Percentiles rank a stretch among this genome's conserved stretches.
Conservation (phyloP, 2,888 invertebrate species). For the Heteropelma amictum region DNA sequence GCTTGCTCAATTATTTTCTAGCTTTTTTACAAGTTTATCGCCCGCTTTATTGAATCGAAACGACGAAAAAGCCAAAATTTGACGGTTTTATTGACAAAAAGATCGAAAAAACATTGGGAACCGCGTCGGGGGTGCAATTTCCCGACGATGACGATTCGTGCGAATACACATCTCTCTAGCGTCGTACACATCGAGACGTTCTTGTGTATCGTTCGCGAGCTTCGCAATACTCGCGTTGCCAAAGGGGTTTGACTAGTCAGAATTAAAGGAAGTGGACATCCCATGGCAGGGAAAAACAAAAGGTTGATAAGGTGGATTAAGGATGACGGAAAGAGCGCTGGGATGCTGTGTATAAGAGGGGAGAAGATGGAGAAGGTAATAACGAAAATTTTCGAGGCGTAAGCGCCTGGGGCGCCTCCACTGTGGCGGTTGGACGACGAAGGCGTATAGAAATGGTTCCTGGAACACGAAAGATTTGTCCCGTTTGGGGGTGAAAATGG, state of each 20-base stretch:
- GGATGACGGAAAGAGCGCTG: not conserved
- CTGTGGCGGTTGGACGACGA: conserved; percentile 31
- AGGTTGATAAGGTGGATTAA: not conserved
- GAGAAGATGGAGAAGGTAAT: conserved; percentile 43
- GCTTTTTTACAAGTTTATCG: no score
- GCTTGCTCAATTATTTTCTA: no score
- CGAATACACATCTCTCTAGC: conserved; percentile 12
- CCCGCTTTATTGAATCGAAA: no score
- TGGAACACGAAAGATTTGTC: conserved; percentile 34
- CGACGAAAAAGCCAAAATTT: no score
- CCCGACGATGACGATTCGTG: not conserved
- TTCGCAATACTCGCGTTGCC: conserved; percentile 8
- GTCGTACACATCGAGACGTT: not conserved
- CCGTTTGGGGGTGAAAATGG: conserved; percentile 7
- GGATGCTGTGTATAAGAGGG: not conserved
- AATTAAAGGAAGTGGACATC: conserved; percentile 12
- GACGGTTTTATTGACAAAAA: no score
- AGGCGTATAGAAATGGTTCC: conserved; percentile 45
- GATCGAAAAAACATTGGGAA: not conserved
- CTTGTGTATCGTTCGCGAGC: conserved; percentile 26
- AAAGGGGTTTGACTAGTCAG: conserved; percentile 27
- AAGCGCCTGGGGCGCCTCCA: conserved; percentile 41
- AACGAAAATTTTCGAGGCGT: conserved; percentile 52
- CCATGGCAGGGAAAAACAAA: conserved; percentile 7
- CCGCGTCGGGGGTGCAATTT: not conserved